A percentile compares a stretch with the other conserved stretches of the same genome.
phyloP scores from a whole-genome alignment of 2,113 vertebrate species.

The Macroglossus sobrinus region DNA sequence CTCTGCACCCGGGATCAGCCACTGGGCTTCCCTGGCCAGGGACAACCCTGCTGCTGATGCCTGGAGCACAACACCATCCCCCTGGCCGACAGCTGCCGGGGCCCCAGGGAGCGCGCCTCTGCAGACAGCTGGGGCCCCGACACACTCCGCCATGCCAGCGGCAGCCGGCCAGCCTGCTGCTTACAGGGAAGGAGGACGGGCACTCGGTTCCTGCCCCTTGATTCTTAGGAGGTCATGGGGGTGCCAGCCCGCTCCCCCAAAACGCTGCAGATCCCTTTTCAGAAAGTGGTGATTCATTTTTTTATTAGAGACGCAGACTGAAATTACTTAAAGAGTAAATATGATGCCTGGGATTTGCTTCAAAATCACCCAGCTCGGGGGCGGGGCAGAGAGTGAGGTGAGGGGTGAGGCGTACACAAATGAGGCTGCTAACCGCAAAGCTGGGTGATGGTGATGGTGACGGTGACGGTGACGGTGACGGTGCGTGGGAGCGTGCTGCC shows the following conservation, averaged over 20 bases:
- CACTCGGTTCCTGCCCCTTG: rapidly evolving
- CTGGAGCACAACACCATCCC: rapidly evolving
- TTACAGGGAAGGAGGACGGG: not conserved
- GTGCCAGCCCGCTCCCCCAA: not conserved
- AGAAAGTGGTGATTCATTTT: not conserved
- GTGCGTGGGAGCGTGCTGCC: rapidly evolving
- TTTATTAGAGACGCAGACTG: not conserved
- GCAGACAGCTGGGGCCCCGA: not conserved
- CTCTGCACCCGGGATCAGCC: not conserved
- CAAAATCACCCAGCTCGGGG: not conserved
- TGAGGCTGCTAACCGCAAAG: rapidly evolving
- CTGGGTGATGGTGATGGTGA: not conserved
- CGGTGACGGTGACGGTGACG: too few relatives aligned
- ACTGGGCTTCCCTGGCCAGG: too few relatives aligned
- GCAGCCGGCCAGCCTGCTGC: not conserved
- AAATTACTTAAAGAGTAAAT: not conserved
- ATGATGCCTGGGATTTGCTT: not conserved
- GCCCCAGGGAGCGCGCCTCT: not conserved
- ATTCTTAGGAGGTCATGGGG: not conserved
- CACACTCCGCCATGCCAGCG: not conserved
- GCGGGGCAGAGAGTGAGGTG: not conserved
- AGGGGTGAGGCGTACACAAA: not conserved
- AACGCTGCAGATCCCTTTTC: not conserved
- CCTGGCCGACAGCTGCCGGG: not conserved
- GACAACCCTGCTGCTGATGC: not conserved